Conservation (phyloP, 2,113 vertebrate genomes). For the Typhlomys cinereus region DNA sequence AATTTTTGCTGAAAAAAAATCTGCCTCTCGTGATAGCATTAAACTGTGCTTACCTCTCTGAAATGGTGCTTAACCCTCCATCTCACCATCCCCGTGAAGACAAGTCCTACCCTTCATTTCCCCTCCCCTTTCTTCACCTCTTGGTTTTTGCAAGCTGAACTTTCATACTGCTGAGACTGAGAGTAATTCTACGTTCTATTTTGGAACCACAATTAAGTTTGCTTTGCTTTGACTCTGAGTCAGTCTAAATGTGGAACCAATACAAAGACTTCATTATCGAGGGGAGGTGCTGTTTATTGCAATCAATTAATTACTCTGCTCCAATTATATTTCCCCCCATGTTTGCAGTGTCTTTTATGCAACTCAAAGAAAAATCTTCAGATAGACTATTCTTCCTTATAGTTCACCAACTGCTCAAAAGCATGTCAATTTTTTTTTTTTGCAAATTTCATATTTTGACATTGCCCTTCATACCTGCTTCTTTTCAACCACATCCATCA, state of each 20-base stretch:
- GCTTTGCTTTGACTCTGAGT: constrained; percentile 22
- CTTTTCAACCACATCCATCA: background rate
- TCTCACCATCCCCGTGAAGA: too few species aligned
- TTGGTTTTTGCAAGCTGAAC: background rate
- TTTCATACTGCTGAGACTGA: background rate
- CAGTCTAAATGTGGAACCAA: constrained; percentile 1
- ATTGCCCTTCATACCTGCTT: background rate
- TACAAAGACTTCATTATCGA: background rate
- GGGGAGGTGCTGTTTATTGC: background rate
- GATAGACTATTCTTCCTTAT: constrained; percentile 1
- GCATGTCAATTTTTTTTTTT: background rate
- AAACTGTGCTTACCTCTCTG: background rate
- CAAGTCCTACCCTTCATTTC: background rate
- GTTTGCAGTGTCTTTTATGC: background rate
- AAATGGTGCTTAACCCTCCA: too few species aligned
- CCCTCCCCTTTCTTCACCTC: background rate
- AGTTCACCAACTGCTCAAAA: background rate
- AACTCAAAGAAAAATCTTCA: background rate
- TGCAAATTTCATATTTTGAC: background rate
- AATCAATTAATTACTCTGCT: background rate
- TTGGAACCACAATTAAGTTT: background rate
- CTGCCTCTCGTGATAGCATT: background rate
- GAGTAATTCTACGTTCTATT: background rate
- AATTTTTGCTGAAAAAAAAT: background rate
- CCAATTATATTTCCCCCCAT: background rate